Base-by-base conservation (phyloP, 2,113 vertebrate genomes). In the Vireo altiloquus region DNA sequence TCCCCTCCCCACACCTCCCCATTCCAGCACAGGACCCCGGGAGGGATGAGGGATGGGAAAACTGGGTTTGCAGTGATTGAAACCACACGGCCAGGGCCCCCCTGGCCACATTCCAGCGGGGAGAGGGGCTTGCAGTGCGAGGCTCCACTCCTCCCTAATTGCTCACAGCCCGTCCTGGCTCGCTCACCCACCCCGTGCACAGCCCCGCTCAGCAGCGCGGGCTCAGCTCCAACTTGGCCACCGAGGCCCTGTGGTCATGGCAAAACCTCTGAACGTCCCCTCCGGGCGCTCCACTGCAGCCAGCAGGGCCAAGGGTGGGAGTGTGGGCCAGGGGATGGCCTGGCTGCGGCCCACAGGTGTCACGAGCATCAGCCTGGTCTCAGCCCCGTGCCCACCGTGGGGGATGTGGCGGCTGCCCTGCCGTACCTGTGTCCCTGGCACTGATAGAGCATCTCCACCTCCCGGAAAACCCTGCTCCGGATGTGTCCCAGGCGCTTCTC, bases 371-470 rank as follows among this genome's bases (percentile, higher is more conserved):
- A 72, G 49, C 69, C 52, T 0, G 7, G 25, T 15, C 68, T 59
- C 68, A 42, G 81, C 68, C 72, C 52, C 4, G 1, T 7, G 24
- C 35, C 50, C 30, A 1, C 0, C 1, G 10, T 0, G 7, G n/a
- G 28, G 30, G 15, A 33, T 10, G 8, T 3, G 0, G 66, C 0
- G 5, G 39, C 37, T 13, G 64, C 31, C 60, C 40, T 1, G 0
- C 4, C 0, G 4, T 98, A 99, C 99, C 99, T 99, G 97, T 99
- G 99, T n/a, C 99, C 99, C 98, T 99, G 99, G 97, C 99, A 99
- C 97, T 99, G 99, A 63, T 99, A 99, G n/a, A 99, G 98, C 99
- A 99, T 99, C 97, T 99, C 99, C 95, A 99, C 99, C 96, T 99
- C 99, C 28, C 99, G 98, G 95, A 99, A 99, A 57, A 99, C 99